Conservation (phyloP, 2,888 invertebrate genomes). For the Cremastinae sp. region DNA sequence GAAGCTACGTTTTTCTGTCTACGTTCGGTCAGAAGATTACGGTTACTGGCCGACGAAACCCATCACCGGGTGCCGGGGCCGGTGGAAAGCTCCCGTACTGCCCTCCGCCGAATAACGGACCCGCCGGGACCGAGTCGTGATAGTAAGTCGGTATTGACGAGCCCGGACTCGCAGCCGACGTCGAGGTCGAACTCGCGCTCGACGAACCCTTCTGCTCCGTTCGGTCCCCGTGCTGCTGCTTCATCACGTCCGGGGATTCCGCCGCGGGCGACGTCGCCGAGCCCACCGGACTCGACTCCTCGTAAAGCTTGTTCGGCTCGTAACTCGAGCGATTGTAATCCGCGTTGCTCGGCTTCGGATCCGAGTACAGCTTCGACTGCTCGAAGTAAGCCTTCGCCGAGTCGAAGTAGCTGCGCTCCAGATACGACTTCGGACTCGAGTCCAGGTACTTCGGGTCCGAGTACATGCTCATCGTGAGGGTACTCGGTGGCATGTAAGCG, state of each 20-base stretch:
- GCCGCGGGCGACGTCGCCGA: slow-evolving; percentile 81
- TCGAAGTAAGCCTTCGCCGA: slow-evolving; percentile 88
- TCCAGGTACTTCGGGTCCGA: slow-evolving; percentile 86
- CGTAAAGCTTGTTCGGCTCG: slow-evolving; percentile 84
- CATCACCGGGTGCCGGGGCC: slow-evolving; percentile 82
- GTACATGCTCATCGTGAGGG: slow-evolving; percentile 87
- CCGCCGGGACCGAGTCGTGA: slow-evolving; percentile 74
- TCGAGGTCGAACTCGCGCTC: slow-evolving; percentile 81
- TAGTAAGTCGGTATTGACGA: slow-evolving; percentile 78
- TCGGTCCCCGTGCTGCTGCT: slow-evolving; percentile 66
- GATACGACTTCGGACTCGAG: slow-evolving; percentile 82
- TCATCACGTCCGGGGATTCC: slow-evolving; percentile 79
- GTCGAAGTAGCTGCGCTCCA: slow-evolving; percentile 86
- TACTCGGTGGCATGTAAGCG: slow-evolving; percentile 85
- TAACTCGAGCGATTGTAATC: slow-evolving; percentile 87
- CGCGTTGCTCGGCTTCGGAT: slow-evolving; percentile 83
- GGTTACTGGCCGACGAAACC: slow-evolving; percentile 88
- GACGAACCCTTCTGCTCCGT: slow-evolving; percentile 73
- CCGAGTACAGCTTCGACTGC: slow-evolving; percentile 88
- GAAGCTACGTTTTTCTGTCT: slow-evolving; percentile 82
- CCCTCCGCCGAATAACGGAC: slow-evolving; percentile 83
- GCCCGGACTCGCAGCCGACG: slow-evolving; percentile 83
- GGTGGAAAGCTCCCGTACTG: slow-evolving; percentile 84
- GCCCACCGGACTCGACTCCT: slow-evolving; percentile 81
- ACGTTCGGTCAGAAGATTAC: slow-evolving; percentile 88